Conservation (phyloP, 2,113 vertebrate species). For the Coryphaenoides rupestris region DNA sequence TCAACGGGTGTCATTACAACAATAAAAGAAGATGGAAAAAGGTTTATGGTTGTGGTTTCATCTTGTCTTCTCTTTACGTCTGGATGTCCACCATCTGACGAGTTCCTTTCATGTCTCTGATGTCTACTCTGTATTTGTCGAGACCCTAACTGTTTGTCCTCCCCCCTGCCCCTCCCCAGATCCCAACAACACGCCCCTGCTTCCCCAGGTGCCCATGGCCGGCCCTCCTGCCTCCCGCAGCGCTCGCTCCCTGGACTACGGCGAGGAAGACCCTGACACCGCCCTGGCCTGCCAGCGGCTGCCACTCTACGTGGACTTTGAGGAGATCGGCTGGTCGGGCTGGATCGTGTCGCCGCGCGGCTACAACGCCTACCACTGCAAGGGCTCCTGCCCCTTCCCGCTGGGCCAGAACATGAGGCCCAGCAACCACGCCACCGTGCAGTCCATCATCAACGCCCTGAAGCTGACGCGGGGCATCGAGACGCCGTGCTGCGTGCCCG, state of each 20-base stretch:
- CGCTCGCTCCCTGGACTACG: constrained; percentile 62
- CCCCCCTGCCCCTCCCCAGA: constrained; percentile 48
- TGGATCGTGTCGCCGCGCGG: constrained; percentile 82
- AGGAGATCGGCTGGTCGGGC: constrained; percentile 83
- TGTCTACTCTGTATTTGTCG: not conserved
- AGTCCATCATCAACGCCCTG: constrained; percentile 81
- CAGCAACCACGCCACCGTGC: constrained; percentile 82
- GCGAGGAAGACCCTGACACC: constrained; percentile 47
- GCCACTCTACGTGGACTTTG: constrained; percentile 81
- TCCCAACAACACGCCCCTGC: constrained; percentile 37
- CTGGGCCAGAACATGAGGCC: constrained; percentile 81
- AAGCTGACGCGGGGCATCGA: constrained; percentile 75
- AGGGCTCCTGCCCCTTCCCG: constrained; percentile 79
- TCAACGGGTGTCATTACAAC: too few relatives aligned
- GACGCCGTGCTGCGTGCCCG: constrained; percentile 79
- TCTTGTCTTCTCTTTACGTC: too few relatives aligned
- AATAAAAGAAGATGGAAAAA: too few relatives aligned
- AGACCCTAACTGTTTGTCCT: too few relatives aligned
- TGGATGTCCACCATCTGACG: too few relatives aligned
- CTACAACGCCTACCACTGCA: constrained; percentile 83
- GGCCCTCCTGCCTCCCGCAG: constrained; percentile 42
- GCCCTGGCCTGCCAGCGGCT: constrained; percentile 66
- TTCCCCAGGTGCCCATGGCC: constrained; percentile 40
- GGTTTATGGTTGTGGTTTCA: too few relatives aligned
- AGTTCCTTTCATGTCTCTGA: too few relatives aligned